phyloP scores from a whole-genome alignment of 2,797 vertebrate species.

The Alca torda region DNA sequence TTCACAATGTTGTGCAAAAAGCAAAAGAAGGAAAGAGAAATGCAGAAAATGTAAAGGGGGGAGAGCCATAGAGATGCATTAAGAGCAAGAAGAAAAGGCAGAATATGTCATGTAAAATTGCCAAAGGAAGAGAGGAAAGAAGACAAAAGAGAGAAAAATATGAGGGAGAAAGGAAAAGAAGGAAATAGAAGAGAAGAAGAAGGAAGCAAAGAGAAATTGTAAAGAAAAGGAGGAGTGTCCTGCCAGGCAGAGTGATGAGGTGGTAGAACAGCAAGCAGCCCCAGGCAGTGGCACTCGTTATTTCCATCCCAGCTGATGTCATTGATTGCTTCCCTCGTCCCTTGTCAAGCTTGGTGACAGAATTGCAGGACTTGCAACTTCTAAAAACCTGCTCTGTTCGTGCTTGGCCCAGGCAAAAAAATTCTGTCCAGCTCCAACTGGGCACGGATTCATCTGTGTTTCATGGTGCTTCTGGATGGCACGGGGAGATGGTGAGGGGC shows the following conservation, averaged over 20 bases:
- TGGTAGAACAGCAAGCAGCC: slow-evolving; percentile 25
- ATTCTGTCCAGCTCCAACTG: background rate
- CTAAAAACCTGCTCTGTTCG: background rate
- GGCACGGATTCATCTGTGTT: background rate
- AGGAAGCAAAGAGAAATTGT: background rate
- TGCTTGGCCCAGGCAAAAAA: background rate
- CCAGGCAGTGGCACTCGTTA: slow-evolving; percentile 45
- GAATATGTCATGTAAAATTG: background rate
- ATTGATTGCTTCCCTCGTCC: slow-evolving; percentile 46
- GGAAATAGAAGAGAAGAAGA: background rate
- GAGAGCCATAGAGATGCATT: background rate
- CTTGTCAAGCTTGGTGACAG: slow-evolving; percentile 22
- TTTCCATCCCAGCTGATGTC: slow-evolving; percentile 64
- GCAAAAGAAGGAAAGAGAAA: background rate
- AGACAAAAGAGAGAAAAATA: background rate
- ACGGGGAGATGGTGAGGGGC: background rate
- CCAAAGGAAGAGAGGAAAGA: background rate
- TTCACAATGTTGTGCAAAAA: background rate
- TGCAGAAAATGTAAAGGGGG: background rate
- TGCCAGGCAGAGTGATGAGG: slow-evolving; percentile 6
- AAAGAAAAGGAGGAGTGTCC: background rate
- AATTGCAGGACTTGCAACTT: background rate
- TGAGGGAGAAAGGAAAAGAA: background rate
- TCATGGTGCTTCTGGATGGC: background rate
- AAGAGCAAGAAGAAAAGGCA: background rate